A percentile compares a stretch with the other conserved stretches of the same genome.
phyloP scores from a whole-genome alignment of 2,797 vertebrate genomes.

The Ataeniobius toweri region DNA sequence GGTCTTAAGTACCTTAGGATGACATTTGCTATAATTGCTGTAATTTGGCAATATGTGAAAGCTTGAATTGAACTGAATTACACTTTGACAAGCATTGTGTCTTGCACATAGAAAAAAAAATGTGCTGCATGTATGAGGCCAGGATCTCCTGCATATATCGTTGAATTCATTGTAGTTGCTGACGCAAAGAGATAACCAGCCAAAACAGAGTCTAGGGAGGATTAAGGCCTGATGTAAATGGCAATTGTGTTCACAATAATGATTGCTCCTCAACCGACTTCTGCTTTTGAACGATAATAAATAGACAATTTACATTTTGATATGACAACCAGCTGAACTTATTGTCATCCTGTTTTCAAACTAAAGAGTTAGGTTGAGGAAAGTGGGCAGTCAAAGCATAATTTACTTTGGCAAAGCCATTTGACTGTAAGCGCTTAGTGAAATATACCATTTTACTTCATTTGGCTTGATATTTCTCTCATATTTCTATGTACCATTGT shows the following conservation, averaged over 20 bases:
- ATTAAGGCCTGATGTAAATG: slow-evolving; percentile 22
- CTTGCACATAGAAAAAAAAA: neutral
- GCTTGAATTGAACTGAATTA: neutral
- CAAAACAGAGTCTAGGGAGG: slow-evolving; percentile 9
- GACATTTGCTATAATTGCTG: neutral
- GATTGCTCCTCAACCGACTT: slow-evolving; percentile 12
- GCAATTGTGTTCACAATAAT: slow-evolving; percentile 34
- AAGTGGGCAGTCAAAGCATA: neutral
- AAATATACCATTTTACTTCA: neutral
- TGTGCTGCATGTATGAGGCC: neutral
- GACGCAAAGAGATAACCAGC: slow-evolving; percentile 19
- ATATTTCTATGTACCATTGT: slow-evolving; percentile 30
- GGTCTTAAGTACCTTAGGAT: neutral
- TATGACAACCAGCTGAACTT: slow-evolving; percentile 14
- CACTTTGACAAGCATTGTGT: neutral
- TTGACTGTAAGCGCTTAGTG: neutral
- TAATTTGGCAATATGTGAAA: neutral
- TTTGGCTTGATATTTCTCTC: slow-evolving; percentile 20
- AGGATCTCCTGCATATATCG: neutral
- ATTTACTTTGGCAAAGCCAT: neutral
- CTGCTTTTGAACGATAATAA: slow-evolving; percentile 32
- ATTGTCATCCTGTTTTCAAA: slow-evolving; percentile 25
- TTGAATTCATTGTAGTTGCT: neutral
- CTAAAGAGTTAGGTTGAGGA: neutral
- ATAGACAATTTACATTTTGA: slow-evolving; percentile 31